These are phyloP conservation scores for Lithodes maja DNA, from an alignment of 2,888 invertebrate species.

Conservation along the genomic window DNA sequence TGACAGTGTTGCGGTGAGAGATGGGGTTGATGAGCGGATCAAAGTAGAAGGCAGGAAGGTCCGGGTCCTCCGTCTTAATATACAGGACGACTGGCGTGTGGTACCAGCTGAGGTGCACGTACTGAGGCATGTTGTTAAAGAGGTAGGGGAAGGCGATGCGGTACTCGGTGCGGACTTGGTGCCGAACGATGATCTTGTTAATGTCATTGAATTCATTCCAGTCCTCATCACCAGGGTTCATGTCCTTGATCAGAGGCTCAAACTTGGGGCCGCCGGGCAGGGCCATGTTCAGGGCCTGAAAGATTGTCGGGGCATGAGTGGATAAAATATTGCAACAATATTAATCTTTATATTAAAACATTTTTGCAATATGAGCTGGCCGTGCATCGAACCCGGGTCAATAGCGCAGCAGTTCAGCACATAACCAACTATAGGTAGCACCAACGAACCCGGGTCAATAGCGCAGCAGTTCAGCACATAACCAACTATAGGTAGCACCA, in stretches of 20 bases:
- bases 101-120: constrained; percentile 99
- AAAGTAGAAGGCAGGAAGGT: constrained; percentile 99
- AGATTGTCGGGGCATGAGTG: background rate
- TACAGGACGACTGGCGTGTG: constrained; percentile 99
- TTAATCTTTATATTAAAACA: background rate
- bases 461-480: too few species aligned
- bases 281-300: constrained; percentile 94
- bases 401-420: too few species aligned
- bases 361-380: too few species aligned
- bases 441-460: too few species aligned
- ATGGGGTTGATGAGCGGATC: constrained; percentile 99
- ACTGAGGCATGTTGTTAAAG: constrained; percentile 99
- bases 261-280: constrained; percentile 99
- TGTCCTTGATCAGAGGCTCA: constrained; percentile 97
- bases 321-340: too few species aligned
- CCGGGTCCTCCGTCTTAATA: constrained; percentile 99
- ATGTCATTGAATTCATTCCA: constrained; percentile 99
- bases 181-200: constrained; percentile 99
- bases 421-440: too few species aligned
- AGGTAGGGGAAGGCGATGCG: constrained; percentile 99
- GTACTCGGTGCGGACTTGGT: constrained; percentile 98
- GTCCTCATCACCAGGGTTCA: constrained; percentile 97
- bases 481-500: too few species aligned
- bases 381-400: too few species aligned
- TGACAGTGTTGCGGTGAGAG: constrained; percentile 88